phyloP scores from a whole-genome alignment of 2,888 invertebrate species.

The Nycteola revayana region DNA sequence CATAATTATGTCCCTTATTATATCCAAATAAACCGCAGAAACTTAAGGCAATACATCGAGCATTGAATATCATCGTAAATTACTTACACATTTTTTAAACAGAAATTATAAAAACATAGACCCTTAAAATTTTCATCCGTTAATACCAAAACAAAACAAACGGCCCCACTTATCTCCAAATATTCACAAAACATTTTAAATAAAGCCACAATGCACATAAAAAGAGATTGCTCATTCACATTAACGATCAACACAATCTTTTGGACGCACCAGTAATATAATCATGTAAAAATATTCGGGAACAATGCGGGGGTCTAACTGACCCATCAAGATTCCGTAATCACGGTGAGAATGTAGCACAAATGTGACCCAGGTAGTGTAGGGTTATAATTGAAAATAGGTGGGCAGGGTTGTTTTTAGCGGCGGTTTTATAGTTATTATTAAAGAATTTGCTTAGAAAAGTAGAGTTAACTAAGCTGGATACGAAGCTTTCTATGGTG shows the following conservation, averaged over 20 bases:
- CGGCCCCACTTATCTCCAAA: slow-evolving; percentile 6
- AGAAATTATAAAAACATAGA: too few species aligned
- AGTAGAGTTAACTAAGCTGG: too few species aligned
- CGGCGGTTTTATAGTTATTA: slow-evolving; percentile 14
- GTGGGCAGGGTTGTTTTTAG: slow-evolving; percentile 17
- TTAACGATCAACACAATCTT: slow-evolving; percentile 28
- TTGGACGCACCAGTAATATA: slow-evolving; percentile 17
- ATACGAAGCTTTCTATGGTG: too few species aligned
- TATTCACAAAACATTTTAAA: slow-evolving; percentile 22
- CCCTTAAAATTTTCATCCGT: not conserved
- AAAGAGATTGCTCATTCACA: slow-evolving; percentile 33
- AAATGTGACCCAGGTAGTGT: slow-evolving; percentile 33
- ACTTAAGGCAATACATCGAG: too few species aligned
- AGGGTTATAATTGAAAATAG: slow-evolving; percentile 38
- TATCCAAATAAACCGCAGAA: too few species aligned
- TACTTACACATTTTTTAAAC: too few species aligned
- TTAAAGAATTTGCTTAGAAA: too few species aligned
- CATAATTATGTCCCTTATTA: too few species aligned
- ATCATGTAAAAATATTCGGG: slow-evolving; percentile 42
- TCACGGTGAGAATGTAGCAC: slow-evolving; percentile 42
- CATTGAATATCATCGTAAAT: too few species aligned
- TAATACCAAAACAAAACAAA: slow-evolving; percentile 4
- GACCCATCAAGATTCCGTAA: slow-evolving; percentile 41
- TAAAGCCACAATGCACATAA: slow-evolving; percentile 26
- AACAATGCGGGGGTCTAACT: slow-evolving; percentile 34